Conservation (phyloP, 2,797 vertebrate species). For the Aselliscus stoliczkanus region DNA sequence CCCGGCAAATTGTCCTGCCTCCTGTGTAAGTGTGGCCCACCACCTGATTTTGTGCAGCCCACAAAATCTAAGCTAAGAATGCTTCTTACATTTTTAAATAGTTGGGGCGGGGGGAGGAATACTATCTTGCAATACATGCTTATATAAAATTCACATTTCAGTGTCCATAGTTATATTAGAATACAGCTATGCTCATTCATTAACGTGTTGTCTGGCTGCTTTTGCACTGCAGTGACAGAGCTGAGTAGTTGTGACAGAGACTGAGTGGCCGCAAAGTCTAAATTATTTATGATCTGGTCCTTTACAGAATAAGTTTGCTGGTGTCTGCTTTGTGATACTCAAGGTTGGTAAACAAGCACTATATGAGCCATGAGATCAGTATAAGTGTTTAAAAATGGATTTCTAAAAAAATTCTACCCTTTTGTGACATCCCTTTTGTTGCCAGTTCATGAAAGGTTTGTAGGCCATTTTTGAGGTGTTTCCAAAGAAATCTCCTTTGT, state of each 20-base stretch:
- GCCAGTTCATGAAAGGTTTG: background rate
- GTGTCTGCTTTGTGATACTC: background rate
- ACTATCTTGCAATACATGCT: background rate
- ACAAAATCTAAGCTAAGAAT: background rate
- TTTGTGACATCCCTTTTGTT: background rate
- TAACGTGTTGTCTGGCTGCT: background rate
- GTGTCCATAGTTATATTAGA: background rate
- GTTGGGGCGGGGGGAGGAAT: background rate
- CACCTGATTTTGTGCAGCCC: background rate
- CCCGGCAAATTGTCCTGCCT: background rate
- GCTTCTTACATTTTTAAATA: constrained; percentile 13
- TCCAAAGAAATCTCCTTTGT: background rate
- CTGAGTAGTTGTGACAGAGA: background rate
- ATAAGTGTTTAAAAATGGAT: background rate
- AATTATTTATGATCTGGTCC: background rate
- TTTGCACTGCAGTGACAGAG: background rate
- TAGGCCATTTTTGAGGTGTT: background rate
- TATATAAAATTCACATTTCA: background rate
- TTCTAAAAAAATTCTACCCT: background rate
- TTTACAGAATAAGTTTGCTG: background rate
- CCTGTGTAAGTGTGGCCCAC: background rate
- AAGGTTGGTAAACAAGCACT: background rate
- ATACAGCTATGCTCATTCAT: background rate
- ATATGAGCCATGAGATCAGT: background rate
- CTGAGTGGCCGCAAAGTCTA: background rate